Base-by-base conservation (phyloP, 2,797 vertebrate genomes). In the Odontamblyopus rebecca region DNA sequence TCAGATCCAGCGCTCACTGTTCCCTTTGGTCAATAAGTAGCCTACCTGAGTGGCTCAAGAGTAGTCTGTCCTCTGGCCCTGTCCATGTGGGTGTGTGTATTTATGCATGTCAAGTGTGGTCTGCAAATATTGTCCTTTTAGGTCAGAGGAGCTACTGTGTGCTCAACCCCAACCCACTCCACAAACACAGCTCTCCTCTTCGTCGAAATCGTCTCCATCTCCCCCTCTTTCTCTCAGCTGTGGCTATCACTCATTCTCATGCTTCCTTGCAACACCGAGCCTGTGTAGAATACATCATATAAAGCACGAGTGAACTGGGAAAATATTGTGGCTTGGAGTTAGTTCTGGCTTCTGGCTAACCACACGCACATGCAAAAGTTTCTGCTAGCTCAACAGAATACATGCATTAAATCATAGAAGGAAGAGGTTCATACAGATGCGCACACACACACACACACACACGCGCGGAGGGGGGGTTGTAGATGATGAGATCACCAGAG, bases 401-500 rank as follows among this genome's bases (percentile, higher is more conserved):
- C 85, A 85, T 86, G 89, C 86, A 86, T 79, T 88, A 91, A 90
- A 91, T 92, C 90, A 92, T 85, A 72, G 72, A 87, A 84, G 81
- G 85, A 79, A 86, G 82, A 88, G 86, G 90, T 89, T 85, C 87
- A 88, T 87, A 82, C 83, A 48, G 12, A 48, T 1, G 13, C 18
- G 73, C 48, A 71, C 72, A 73, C 44, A 73, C 44, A 61, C 61
- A 78, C 72, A 68, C 77, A 78, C 71, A 62, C 64, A 50, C 30
- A 67, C 54, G 70, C 64, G 56, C 67, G 67, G 64, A 63, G 32
- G 53, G 13, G 32, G 32, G 16, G 50, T 86, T 91, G 89, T 82
- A 91, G 89, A 91, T 91, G 91, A 92, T 92, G 91, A 92, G 91
- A 91, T 92, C 91, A 92, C 91, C 91, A 92, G 90, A 91, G 90